Evolutionary conservation across 2,797 vertebrate genomes (phyloP).

Genomic region (Scomberomorus guttatus): DNA sequence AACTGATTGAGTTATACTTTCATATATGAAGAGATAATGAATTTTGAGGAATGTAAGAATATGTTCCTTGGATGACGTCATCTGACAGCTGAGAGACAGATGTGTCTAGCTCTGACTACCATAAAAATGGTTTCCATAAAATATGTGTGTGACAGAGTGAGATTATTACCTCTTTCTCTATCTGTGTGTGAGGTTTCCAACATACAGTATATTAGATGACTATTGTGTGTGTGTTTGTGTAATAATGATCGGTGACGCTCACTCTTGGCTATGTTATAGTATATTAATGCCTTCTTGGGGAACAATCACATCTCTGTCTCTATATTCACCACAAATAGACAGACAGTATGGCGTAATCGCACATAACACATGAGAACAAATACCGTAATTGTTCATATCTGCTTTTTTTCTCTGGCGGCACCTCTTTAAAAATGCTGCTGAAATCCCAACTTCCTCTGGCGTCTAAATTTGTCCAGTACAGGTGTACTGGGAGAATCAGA

Average conservation of each 20-base stretch:
- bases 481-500: conserved; percentile 7
- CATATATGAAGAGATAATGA: not conserved
- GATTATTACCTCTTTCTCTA: conserved; percentile 1
- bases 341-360: conserved; percentile 1
- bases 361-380: conserved; percentile 42
- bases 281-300: conserved; percentile 17
- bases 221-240: conserved; percentile 13
- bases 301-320: conserved; percentile 68
- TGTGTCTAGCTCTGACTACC: not conserved
- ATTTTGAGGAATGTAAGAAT: conserved; percentile 5
- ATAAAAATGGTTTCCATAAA: not conserved
- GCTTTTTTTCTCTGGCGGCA: not conserved
- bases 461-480: not conserved
- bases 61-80: not conserved
- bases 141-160: not conserved
- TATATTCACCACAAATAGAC: conserved; percentile 23
- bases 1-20: not conserved
- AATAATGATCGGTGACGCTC: conserved; percentile 21
- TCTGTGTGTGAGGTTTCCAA: conserved; percentile 13
- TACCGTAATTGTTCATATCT: conserved; percentile 37
- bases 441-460: conserved; percentile 15
- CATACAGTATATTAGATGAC: not conserved
- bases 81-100: conserved; percentile 37
- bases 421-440: not conserved
- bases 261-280: conserved; percentile 35